These are phyloP conservation scores for Latrodectus geometricus DNA, from an alignment of 1,140 invertebrate species.

Conservation along the genomic window DNA sequence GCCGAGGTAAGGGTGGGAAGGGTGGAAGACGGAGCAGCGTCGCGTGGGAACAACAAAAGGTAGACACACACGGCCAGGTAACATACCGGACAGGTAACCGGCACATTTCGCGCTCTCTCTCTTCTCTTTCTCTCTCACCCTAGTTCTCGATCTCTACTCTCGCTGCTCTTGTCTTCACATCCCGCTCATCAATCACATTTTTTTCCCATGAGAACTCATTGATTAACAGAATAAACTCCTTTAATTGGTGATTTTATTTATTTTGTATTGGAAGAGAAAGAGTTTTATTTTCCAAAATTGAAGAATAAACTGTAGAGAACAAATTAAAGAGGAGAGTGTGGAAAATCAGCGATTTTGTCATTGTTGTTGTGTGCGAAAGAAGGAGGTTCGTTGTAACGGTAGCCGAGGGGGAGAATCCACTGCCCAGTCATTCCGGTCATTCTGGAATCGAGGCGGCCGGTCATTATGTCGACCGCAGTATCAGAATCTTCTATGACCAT, in stretches of 20 bases:
- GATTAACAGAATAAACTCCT: neutral
- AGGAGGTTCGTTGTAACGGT: neutral
- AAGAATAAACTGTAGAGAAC: neutral
- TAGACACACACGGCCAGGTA: constrained; percentile 55
- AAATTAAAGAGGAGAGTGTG: neutral
- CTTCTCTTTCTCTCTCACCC: neutral
- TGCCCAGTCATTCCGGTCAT: constrained; percentile 56
- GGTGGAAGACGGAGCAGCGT: neutral
- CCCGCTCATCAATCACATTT: neutral
- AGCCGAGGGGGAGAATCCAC: neutral
- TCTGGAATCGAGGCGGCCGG: constrained; percentile 51
- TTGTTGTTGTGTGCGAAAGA: neutral
- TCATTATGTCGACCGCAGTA: constrained; percentile 60
- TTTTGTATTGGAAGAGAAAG: neutral
- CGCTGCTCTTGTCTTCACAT: neutral
- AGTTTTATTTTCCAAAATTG: neutral
- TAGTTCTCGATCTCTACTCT: neutral
- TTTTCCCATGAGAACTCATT: neutral
- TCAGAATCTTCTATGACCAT: constrained; percentile 69
- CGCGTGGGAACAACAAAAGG: constrained; percentile 53
- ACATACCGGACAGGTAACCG: constrained; percentile 43
- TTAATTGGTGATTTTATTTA: neutral
- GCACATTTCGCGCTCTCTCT: constrained; percentile 10
- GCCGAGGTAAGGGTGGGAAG: neutral
- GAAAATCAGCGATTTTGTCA: neutral